phyloP scores from a whole-genome alignment of 2,888 invertebrate genomes.

The Omphaloscelis lunosa region DNA sequence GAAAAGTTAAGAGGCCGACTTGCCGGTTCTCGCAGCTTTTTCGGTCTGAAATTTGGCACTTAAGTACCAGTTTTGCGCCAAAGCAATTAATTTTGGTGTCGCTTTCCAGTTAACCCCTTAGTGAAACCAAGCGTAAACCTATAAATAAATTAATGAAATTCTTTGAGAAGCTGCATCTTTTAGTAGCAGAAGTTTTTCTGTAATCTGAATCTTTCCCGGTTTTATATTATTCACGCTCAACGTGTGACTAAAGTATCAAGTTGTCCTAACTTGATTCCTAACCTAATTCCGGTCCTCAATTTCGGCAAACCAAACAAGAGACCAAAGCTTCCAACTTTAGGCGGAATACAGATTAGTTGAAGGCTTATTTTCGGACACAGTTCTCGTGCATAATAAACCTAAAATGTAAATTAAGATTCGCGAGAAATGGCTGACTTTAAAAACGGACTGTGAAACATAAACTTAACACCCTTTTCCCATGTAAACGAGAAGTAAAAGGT shows the following conservation, averaged over 20 bases:
- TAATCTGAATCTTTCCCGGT: slow-evolving; percentile 43
- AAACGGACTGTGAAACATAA: slow-evolving; percentile 36
- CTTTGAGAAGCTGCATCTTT: slow-evolving; percentile 48
- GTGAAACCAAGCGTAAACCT: slow-evolving; percentile 36
- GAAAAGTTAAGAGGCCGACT: slow-evolving; percentile 27
- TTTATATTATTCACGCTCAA: slow-evolving; percentile 44
- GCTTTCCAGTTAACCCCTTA: slow-evolving; percentile 39
- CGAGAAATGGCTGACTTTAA: slow-evolving; percentile 47
- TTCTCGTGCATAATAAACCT: slow-evolving; percentile 16
- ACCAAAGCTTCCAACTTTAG: slow-evolving; percentile 16
- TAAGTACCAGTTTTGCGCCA: slow-evolving; percentile 53
- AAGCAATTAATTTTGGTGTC: slow-evolving; percentile 52
- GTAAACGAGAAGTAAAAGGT: slow-evolving; percentile 50
- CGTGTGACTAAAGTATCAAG: slow-evolving; percentile 29
- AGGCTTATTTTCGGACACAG: slow-evolving; percentile 14
- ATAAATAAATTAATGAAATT: slow-evolving; percentile 55
- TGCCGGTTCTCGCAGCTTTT: slow-evolving; percentile 18
- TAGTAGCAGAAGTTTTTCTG: slow-evolving; percentile 42
- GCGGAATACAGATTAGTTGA: slow-evolving; percentile 35
- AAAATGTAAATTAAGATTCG: slow-evolving; percentile 31
- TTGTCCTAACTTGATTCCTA: slow-evolving; percentile 32
- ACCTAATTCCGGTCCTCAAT: slow-evolving; percentile 39
- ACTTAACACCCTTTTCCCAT: slow-evolving; percentile 23
- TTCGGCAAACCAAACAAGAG: slow-evolving; percentile 33
- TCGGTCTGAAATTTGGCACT: slow-evolving; percentile 41